These are phyloP conservation scores for Tetragnatha versicolor DNA, from an alignment of 1,140 invertebrate species.

Conservation along the genomic window DNA sequence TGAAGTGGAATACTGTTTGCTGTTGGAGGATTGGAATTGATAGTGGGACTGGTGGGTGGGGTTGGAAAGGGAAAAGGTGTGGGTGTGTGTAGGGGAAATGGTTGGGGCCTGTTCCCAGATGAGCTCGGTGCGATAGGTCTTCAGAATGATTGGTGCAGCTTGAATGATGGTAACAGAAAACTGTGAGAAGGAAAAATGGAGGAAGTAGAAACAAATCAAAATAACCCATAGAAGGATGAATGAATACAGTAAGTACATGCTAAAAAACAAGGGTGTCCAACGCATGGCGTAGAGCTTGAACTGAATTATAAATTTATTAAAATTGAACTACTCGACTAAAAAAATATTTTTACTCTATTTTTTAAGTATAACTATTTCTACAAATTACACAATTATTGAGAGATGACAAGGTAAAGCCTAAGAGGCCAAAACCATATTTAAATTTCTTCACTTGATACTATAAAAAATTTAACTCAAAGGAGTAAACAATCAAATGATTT, in stretches of 20 bases:
- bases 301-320: too few species aligned
- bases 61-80: background rate
- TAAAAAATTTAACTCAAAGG: too few species aligned
- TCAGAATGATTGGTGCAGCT: constrained; percentile 70
- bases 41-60: background rate
- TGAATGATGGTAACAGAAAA: constrained; percentile 55
- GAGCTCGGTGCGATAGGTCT: constrained; percentile 80
- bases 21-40: background rate
- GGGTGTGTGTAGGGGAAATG: background rate
- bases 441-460: too few species aligned
- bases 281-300: too few species aligned
- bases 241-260: too few species aligned
- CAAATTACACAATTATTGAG: too few species aligned
- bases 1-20: background rate
- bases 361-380: too few species aligned
- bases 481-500: too few species aligned
- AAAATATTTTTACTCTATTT: too few species aligned
- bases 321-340: too few species aligned
- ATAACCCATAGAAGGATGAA: constrained; percentile 38
- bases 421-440: too few species aligned
- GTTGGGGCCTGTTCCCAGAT: constrained; percentile 66
- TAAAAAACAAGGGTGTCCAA: constrained; percentile 28
- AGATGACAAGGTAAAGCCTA: too few species aligned
- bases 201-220: constrained; percentile 48
- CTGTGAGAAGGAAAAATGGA: constrained; percentile 39